A percentile compares a stretch with the other conserved stretches of the same genome.
phyloP scores from a whole-genome alignment of 2,888 invertebrate genomes.

The Spodoptera littoralis region DNA sequence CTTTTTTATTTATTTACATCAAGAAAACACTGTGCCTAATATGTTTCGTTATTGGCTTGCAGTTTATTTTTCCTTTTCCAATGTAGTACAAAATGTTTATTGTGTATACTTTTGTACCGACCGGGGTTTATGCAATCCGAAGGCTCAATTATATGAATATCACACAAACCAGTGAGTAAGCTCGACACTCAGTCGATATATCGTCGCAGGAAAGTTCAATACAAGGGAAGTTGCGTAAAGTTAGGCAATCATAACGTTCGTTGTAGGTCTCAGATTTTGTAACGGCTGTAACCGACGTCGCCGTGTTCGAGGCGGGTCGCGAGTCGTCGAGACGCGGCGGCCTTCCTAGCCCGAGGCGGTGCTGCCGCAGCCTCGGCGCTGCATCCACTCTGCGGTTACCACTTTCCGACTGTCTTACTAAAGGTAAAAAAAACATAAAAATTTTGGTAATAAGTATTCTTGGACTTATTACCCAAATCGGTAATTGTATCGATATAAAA shows the following conservation, averaged over 20 bases:
- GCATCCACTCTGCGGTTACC: conserved; percentile 30
- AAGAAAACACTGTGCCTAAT: too few species aligned
- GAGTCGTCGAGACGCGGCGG: conserved; percentile 53
- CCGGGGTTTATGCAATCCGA: conserved; percentile 5
- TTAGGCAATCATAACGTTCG: conserved; percentile 73
- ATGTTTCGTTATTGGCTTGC: too few species aligned
- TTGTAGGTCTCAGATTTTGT: conserved; percentile 77
- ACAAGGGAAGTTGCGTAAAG: conserved; percentile 81
- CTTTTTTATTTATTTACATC: too few species aligned
- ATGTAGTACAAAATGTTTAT: not conserved
- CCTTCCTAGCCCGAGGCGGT: conserved; percentile 62
- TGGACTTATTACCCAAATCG: conserved; percentile 1
- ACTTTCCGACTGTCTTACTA: conserved; percentile 26
- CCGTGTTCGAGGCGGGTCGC: conserved; percentile 41
- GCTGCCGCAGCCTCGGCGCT: conserved; percentile 36
- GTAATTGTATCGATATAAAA: conserved; percentile 8
- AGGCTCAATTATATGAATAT: conserved; percentile 20
- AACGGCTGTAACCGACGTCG: conserved; percentile 67
- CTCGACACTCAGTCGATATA: conserved; percentile 56
- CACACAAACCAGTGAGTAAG: conserved; percentile 34
- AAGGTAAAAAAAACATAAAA: conserved; percentile 28
- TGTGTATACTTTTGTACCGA: not conserved
- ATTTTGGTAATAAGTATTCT: conserved; percentile 18
- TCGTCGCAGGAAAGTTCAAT: conserved; percentile 72
- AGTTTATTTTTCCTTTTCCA: not conserved